Conservation (phyloP, 2,888 invertebrate genomes). For the Hylaea fasciaria region DNA sequence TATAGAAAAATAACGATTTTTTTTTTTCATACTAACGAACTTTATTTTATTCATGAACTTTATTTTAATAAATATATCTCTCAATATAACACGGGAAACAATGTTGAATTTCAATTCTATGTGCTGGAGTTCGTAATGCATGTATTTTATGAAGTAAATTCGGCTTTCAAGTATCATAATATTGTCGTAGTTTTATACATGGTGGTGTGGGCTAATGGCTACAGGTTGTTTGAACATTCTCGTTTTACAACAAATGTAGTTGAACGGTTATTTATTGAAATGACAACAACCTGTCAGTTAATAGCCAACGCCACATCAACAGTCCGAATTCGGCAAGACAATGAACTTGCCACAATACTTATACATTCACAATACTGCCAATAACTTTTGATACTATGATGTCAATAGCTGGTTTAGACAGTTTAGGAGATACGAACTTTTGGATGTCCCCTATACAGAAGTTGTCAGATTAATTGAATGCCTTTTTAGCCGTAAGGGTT, state of each 20-base stretch:
- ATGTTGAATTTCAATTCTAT: too few species aligned
- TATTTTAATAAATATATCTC: too few species aligned
- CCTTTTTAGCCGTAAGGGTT: constrained; percentile 78
- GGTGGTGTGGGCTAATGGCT: constrained; percentile 3
- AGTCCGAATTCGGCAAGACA: constrained; percentile 11
- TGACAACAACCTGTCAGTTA: neutral
- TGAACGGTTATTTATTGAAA: neutral
- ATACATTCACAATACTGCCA: constrained; percentile 15
- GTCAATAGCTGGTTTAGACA: constrained; percentile 36
- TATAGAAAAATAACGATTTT: neutral
- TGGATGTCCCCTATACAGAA: constrained; percentile 72
- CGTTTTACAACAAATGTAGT: neutral
- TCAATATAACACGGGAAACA: too few species aligned
- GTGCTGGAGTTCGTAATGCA: too few species aligned
- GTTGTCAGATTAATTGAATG: constrained; percentile 64
- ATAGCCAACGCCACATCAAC: neutral
- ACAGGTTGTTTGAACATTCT: neutral
- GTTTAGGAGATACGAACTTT: constrained; percentile 61
- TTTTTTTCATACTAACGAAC: too few species aligned
- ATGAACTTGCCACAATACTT: constrained; percentile 17
- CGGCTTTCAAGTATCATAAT: neutral
- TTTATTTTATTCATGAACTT: too few species aligned
- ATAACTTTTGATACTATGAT: constrained; percentile 19
- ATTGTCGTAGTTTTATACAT: constrained; percentile 5
- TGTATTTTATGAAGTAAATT: too few species aligned